Evolutionary conservation across 1,140 invertebrate genomes (phyloP), one percentile per base, ranked within the genome.

Genomic region (Drosophila nikananu): DNA sequence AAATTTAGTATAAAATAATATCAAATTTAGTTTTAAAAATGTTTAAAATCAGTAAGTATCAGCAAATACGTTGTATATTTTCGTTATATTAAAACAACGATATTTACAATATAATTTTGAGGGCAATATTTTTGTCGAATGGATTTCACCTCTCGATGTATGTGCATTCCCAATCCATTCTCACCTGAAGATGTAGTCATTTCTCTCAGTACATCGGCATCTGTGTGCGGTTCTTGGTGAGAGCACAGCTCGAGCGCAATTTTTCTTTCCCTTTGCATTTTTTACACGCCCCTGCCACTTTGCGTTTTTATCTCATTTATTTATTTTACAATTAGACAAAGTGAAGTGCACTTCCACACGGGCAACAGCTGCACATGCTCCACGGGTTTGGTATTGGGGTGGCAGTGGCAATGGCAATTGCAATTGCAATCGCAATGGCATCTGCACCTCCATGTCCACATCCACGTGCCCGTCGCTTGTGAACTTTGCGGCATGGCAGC

Each of bases 291-390:
- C 59, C 58, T 79, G 71, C 59, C 63, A 80, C 77, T 80, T 84
- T 62, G 65, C 67, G 66, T 84, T 84, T 80, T 84, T 84, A 84
- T 84, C 82, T 84, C 73, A 84, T 84, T 84, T 84, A 84, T 84
- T 84, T 84, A 84, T 84, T 84, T 84, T 84, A 84, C 82, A 84
- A 84, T 84, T 84, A 84, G 81, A 84, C 81, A 84, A 84, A 84
- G 82, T 84, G 81, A 84, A 84, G 82, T 84, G 81, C 81, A 72
- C 62, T 83, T 83, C 52, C 67, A 67, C 48, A 46, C 66, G 55
- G 62, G 48, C 62, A 55, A 54, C 59, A 70, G 49, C 49, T 57
- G 64, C 60, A 72, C 54, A 42, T 73, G 55, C 63, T 44, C 51
- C 5, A 19, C 10, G 23, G 37, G 62, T 61, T 61, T 23, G 32